Percentiles rank a stretch among this genome's conserved stretches.
Conservation (phyloP, 2,797 vertebrate genomes). For the Gallinago solitaria region DNA sequence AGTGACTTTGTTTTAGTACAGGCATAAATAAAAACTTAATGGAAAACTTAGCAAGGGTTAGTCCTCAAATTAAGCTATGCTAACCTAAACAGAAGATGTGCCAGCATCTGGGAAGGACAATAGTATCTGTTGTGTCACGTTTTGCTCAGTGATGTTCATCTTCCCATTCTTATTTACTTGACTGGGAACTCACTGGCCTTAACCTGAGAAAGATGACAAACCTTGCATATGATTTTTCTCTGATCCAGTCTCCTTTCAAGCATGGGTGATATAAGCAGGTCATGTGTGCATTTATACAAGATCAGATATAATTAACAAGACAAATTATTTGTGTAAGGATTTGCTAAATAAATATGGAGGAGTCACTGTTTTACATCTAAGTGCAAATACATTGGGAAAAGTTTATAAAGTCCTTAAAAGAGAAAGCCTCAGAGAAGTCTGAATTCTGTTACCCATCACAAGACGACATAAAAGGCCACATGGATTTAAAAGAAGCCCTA, state of each 20-base stretch:
- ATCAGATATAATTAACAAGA: slow-evolving; percentile 8
- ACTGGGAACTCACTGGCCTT: neutral
- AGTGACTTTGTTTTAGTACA: neutral
- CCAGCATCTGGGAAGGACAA: neutral
- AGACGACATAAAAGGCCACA: neutral
- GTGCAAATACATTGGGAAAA: neutral
- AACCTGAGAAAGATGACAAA: neutral
- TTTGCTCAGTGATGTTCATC: neutral
- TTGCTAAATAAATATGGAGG: neutral
- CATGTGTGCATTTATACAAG: neutral
- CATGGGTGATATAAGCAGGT: neutral
- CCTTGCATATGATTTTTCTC: neutral
- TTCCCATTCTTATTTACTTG: neutral
- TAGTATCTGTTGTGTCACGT: neutral
- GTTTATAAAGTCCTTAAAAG: neutral
- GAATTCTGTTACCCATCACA: neutral
- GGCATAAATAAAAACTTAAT: neutral
- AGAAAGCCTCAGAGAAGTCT: neutral
- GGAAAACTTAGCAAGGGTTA: neutral
- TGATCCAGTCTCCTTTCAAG: neutral
- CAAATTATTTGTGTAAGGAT: neutral
- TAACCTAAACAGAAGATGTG: neutral
- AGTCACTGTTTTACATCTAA: neutral
- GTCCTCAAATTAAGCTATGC: neutral
- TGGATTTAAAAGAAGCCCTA: neutral